Conservation (phyloP, 2,888 invertebrate species). For the Meliscaeva auricollis region DNA sequence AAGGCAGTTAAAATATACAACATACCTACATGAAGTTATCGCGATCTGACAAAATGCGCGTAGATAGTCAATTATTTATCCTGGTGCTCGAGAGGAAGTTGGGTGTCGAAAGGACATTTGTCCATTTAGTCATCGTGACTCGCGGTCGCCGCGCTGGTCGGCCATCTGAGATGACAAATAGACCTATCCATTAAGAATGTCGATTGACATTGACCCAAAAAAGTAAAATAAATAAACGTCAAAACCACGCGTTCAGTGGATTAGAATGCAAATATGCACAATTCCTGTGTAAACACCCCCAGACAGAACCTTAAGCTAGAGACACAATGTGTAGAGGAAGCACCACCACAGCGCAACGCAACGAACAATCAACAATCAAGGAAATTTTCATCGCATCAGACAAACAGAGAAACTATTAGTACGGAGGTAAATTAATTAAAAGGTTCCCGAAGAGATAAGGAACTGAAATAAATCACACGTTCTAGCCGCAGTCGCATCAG, state of each 20-base stretch:
- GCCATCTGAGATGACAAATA: conserved; percentile 58
- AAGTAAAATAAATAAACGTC: conserved; percentile 47
- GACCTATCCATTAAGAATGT: conserved; percentile 63
- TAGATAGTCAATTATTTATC: conserved; percentile 63
- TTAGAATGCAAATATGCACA: conserved; percentile 75
- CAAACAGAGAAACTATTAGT: conserved; percentile 73
- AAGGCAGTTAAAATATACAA: too few relatives aligned
- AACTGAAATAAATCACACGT: conserved; percentile 75
- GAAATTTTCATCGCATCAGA: conserved; percentile 49
- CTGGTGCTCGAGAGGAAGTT: conserved; percentile 39
- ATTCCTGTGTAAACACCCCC: conserved; percentile 54
- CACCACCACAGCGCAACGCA: conserved; percentile 17
- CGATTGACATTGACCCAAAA: conserved; percentile 73
- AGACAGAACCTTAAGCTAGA: too few relatives aligned
- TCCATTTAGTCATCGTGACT: conserved; percentile 23
- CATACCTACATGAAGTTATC: conserved; percentile 40
- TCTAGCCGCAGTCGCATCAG: conserved; percentile 53
- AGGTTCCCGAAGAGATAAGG: conserved; percentile 74
- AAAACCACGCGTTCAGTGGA: conserved; percentile 62
- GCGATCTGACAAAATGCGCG: conserved; percentile 60
- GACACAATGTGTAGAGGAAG: too few relatives aligned
- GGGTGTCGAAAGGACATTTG: conserved; percentile 68
- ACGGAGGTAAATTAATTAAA: conserved; percentile 75
- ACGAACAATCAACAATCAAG: conserved; percentile 12
- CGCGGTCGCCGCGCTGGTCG: background rate